Conservation (phyloP, 2,113 vertebrate species). For the Amblyornis subalaris region DNA sequence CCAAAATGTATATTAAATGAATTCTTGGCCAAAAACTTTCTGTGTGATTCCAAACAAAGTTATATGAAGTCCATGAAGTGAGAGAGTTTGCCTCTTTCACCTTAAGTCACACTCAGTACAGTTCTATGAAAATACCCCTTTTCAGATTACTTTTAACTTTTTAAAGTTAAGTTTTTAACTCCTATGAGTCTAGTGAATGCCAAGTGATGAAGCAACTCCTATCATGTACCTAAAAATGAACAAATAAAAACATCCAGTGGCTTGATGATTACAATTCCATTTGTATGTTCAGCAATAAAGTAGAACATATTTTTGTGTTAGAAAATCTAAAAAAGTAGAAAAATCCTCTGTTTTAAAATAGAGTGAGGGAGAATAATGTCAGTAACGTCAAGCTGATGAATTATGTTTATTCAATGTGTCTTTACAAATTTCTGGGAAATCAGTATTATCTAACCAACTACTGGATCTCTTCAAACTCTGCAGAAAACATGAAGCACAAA, state of each 20-base stretch:
- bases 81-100: neutral
- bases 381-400: neutral
- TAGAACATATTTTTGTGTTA: neutral
- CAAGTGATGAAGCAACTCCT: neutral
- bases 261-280: neutral
- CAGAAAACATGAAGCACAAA: neutral
- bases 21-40: neutral
- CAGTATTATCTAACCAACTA: neutral
- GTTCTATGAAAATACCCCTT: neutral
- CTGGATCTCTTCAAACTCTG: neutral
- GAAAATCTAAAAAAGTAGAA: neutral
- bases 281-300: neutral
- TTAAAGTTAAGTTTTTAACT: neutral
- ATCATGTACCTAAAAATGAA: neutral
- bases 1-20: neutral
- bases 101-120: neutral
- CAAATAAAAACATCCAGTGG: neutral
- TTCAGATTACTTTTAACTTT: neutral
- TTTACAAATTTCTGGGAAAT: neutral
- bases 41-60: neutral
- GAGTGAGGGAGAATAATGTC: neutral
- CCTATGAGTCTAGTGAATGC: neutral
- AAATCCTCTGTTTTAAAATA: neutral
- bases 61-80: neutral
- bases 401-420: neutral